Evolutionary conservation across 2,113 vertebrate species (phyloP), one percentile per base, ranked within the genome.

Genomic region (Junco hyemalis): DNA sequence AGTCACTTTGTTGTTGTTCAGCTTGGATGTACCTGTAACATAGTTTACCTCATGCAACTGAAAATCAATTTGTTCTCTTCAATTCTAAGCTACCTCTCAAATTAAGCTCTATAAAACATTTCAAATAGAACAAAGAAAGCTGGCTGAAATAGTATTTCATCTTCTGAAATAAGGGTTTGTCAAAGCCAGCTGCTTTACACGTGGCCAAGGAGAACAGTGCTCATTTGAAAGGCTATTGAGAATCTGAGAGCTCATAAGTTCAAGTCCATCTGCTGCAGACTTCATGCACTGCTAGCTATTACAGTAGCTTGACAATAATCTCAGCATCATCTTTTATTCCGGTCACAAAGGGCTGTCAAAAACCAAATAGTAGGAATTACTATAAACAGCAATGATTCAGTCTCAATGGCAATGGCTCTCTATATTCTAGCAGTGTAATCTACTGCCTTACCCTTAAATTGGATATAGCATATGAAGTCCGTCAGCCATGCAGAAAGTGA

Each of bases 401-500:
- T 91, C 92, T 95, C 63, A 28, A 85, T 94, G 91, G 91, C 92
- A 95, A 65, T 93, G 54, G 65, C 90, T 93, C 80, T 96, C 96
- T 95, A 3, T 96, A 94, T 95, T 95, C 95, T 68, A 92, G 94
- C 94, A 96, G 78, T 96, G 95, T 95, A 97, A 97, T 97, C 94
- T 96, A 81, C 80, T 60, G 68, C 87, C 96, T 81, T 96, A 44
- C 81, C 88, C 95, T 97, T 95, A 98, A 97, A 97, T 97, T 97
- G 94, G 91, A 96, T 96, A 76, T 89, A 95, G 96, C 89, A 86
- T 92, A 96, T 92, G 95, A 97, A 96, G 95, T 93, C 95, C 70
- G 83, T 97, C 97, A 98, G 95, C 92, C 96, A 85, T 94, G 96
- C 93, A 94, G 96, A 97, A 97, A 97, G 96, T 86, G 79, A 95